A percentile compares a stretch with the other conserved stretches of the same genome.
Conservation (phyloP, 2,888 invertebrate genomes). For the Acleris laterana region DNA sequence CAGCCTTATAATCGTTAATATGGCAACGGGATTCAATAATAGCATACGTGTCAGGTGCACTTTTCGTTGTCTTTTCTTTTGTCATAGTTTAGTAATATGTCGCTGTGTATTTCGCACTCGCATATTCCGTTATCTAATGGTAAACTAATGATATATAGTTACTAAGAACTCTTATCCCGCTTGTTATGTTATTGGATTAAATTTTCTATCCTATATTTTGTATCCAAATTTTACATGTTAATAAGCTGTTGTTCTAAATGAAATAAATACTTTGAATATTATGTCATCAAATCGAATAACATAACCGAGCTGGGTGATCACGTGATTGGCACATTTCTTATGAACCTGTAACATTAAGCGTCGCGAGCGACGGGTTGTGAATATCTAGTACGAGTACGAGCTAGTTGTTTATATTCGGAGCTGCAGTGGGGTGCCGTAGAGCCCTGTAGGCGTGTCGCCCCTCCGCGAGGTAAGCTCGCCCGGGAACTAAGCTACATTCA, state of each 20-base stretch:
- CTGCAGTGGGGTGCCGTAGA: slow-evolving; percentile 56
- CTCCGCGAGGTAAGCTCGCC: slow-evolving; percentile 19
- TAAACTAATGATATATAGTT: slow-evolving; percentile 46
- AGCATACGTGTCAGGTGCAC: too few species aligned
- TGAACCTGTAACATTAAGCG: slow-evolving; percentile 66
- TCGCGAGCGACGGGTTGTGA: slow-evolving; percentile 66
- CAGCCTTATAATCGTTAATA: too few species aligned
- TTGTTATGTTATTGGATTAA: slow-evolving; percentile 44
- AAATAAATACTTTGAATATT: not conserved
- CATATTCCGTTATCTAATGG: slow-evolving; percentile 27
- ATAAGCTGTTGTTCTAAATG: not conserved
- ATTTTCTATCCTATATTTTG: slow-evolving; percentile 2
- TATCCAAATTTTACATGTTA: not conserved
- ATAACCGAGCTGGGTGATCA: slow-evolving; percentile 51
- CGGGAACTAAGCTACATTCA: not conserved
- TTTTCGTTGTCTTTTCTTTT: too few species aligned
- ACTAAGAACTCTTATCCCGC: slow-evolving; percentile 50
- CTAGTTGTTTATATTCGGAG: slow-evolving; percentile 52
- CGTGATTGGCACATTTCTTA: slow-evolving; percentile 73
- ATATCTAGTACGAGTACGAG: slow-evolving; percentile 45
- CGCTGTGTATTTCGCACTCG: slow-evolving; percentile 7
- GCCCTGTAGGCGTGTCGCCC: slow-evolving; percentile 26
- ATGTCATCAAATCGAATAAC: slow-evolving; percentile 23
- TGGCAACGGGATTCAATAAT: too few species aligned
- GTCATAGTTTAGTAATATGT: not conserved